Evolutionary conservation across 2,888 invertebrate species (phyloP).

Genomic region (Phortica okadai): DNA sequence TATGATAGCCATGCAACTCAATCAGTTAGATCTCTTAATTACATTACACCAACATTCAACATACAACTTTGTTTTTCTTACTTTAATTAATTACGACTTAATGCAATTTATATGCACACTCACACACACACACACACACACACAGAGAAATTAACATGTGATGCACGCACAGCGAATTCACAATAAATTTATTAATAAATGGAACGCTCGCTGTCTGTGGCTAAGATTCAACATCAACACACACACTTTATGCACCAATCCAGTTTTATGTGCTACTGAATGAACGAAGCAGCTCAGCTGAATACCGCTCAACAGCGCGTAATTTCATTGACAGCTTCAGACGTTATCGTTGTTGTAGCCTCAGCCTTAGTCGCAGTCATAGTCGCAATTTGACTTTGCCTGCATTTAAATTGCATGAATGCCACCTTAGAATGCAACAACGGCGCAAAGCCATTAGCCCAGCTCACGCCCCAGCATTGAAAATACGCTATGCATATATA

Average conservation of each 20-base stretch:
- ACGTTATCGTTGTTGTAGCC: conserved; percentile 43
- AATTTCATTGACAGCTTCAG: conserved; percentile 70
- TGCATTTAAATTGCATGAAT: conserved; percentile 37
- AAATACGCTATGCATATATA: not conserved
- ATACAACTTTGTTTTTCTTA: not conserved
- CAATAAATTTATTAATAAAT: conserved; percentile 56
- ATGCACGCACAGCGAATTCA: conserved; percentile 39
- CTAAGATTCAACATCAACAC: not conserved
- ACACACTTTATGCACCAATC: conserved; percentile 12
- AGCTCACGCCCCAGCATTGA: conserved; percentile 29
- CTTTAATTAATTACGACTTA: conserved; percentile 36
- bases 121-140: conserved; percentile 6
- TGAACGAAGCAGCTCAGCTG: not conserved
- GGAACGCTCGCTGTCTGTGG: conserved; percentile 3
- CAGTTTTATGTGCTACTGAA: not conserved
- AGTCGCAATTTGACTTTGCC: not conserved
- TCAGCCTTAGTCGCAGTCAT: not conserved
- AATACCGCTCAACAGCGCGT: conserved; percentile 46
- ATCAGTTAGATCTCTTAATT: conserved; percentile 30
- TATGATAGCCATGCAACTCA: not conserved
- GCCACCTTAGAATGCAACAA: conserved; percentile 4
- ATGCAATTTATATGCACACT: conserved; percentile 9
- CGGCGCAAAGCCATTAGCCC: conserved; percentile 25
- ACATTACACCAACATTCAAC: not conserved
- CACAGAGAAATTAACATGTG: not conserved